These are phyloP conservation scores for Synanthedon tipuliformis DNA, from an alignment of 2,888 invertebrate genomes.

Conservation along the genomic window DNA sequence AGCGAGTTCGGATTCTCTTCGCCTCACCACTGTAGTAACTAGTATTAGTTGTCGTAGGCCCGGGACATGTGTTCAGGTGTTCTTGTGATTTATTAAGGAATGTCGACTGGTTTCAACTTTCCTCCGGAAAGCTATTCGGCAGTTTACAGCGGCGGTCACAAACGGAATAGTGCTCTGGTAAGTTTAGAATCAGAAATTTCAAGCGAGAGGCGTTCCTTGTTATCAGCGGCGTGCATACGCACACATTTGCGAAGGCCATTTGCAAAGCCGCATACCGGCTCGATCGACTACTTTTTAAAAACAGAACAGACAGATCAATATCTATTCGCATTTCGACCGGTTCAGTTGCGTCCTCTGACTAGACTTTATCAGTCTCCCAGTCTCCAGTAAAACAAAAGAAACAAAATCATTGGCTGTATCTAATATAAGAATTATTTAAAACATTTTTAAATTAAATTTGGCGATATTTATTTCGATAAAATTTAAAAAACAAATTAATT, in stretches of 20 bases:
- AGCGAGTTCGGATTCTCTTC: conserved; percentile 14
- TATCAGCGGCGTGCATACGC: conserved; percentile 36
- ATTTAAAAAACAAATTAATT: too few relatives aligned
- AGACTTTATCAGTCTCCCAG: too few relatives aligned
- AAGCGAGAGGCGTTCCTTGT: conserved; percentile 26
- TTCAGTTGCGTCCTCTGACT: not conserved
- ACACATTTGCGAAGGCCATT: conserved; percentile 40
- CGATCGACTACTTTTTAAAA: conserved; percentile 43
- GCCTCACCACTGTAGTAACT: conserved; percentile 1
- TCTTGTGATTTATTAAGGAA: conserved; percentile 29
- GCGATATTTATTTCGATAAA: too few relatives aligned
- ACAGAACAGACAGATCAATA: conserved; percentile 23
- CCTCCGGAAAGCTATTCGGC: conserved; percentile 60
- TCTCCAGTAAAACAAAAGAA: too few relatives aligned
- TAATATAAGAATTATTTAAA: too few relatives aligned
- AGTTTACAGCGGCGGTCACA: conserved; percentile 40
- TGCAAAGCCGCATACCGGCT: conserved; percentile 4
- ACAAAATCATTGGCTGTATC: too few relatives aligned
- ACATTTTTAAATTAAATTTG: too few relatives aligned
- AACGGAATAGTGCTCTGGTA: conserved; percentile 37
- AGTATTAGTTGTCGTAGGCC: conserved; percentile 5
- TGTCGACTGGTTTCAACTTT: conserved; percentile 50
- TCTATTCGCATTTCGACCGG: conserved; percentile 11
- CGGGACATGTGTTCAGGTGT: conserved; percentile 16
- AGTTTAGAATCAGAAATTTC: conserved; percentile 24